Evolutionary conservation across 2,113 vertebrate genomes (phyloP).

Genomic region (Centrocercus urophasianus): DNA sequence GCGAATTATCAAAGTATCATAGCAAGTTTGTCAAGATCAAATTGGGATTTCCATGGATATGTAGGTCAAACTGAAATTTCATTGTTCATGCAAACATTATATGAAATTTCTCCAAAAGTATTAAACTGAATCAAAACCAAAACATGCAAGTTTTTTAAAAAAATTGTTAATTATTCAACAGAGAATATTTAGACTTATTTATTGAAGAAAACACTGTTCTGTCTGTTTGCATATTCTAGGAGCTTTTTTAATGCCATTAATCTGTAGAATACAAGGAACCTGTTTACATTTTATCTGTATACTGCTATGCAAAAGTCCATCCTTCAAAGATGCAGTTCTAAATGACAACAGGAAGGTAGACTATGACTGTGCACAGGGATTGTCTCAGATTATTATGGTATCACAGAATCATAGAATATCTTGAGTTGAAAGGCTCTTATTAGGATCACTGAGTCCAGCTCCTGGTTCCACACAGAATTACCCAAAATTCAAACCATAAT

Average conservation of each 20-base stretch:
- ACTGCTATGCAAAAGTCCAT: not conserved
- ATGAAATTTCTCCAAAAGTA: not conserved
- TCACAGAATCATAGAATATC: not conserved
- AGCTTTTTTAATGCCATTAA: not conserved
- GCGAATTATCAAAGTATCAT: not conserved
- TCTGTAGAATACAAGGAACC: not conserved
- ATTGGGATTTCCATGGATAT: not conserved
- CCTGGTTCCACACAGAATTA: not conserved
- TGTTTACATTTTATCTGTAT: not conserved
- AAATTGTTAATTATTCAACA: not conserved
- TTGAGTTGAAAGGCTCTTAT: not conserved
- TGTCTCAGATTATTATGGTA: not conserved
- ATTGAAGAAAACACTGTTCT: not conserved
- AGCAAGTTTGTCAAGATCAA: not conserved
- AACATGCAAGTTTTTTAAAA: not conserved
- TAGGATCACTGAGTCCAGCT: not conserved
- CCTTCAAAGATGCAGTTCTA: not conserved
- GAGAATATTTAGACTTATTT: not conserved
- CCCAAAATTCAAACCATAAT: not conserved
- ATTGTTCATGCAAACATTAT: not conserved
- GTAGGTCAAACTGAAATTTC: not conserved
- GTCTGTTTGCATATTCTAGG: not conserved
- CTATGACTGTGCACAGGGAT: not conserved
- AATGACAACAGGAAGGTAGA: not conserved
- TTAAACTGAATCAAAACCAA: slow-evolving; percentile 1